Evolutionary conservation across 2,888 invertebrate genomes (phyloP), one percentile per base, ranked within the genome.

Genomic region (Arenicola marina): DNA sequence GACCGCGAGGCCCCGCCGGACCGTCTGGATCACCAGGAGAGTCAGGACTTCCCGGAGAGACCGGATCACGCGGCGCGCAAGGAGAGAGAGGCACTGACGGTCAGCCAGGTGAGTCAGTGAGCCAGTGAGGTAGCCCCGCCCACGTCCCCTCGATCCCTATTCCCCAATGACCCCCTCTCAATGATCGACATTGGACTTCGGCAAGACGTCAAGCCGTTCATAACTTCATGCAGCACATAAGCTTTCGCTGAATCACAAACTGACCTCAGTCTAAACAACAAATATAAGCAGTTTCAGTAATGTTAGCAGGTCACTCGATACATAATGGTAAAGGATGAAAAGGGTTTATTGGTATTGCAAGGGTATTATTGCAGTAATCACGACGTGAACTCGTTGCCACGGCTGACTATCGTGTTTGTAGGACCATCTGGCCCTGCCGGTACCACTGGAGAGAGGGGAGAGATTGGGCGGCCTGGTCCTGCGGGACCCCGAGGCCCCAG

Each of bases 1-100:
- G 68, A 34, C n/a, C 45, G 28, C 34, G 48, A 48, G 69, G 69
- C 26, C 51, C n/a, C 7, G 7, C 58, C 38, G 68, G 68, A 32
- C 45, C 51, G 15, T 24, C 53, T 7, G 64, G 64, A 18, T 32
- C 29, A 18, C 45, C 46, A 46, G 67, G 67, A 4, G 53, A 31
- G 24, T 26, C 26, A 4, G 67, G 67, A 31, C n/a, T 15, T 18
- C 4, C 45, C 29, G 67, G 67, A 29, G 18, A 1, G 15, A 24
- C 31, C 26, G 64, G 64, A 29, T 28, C 59, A 34, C 28, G 26
- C 18, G 63, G 63, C 28, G 21, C 32, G 4, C 1, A 28, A 24
- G 63, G 63, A 15, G 31, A 33, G n/a, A 38, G 55, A 28, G 65
- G 65, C 21, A n/a, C n/a, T 24, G 2, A 34, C 4, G 66, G 66